Conservation (phyloP, 2,888 invertebrate species). For the Drosophila melanosoma region DNA sequence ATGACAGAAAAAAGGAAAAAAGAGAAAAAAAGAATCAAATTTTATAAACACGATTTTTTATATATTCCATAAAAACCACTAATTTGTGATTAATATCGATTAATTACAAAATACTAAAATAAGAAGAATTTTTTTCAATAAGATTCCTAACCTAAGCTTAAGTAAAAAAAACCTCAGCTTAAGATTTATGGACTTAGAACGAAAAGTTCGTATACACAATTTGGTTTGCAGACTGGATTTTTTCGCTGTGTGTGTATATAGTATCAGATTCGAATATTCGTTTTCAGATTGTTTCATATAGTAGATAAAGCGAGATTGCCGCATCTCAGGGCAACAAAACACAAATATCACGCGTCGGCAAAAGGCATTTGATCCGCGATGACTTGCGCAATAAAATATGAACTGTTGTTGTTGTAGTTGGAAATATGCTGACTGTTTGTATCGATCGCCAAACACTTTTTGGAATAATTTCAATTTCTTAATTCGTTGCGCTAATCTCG, state of each 20-base stretch:
- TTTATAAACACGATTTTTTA: not conserved
- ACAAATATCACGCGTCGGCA: conserved; percentile 72
- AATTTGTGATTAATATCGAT: not conserved
- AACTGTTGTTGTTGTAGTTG: conserved; percentile 26
- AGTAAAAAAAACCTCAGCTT: not conserved
- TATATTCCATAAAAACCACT: not conserved
- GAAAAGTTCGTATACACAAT: not conserved
- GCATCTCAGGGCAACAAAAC: conserved; percentile 36
- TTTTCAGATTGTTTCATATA: conserved; percentile 13
- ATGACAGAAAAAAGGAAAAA: not conserved
- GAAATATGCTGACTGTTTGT: conserved; percentile 75
- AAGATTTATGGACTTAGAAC: not conserved
- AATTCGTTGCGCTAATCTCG: conserved; percentile 83
- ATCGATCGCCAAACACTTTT: conserved; percentile 78
- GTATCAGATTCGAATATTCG: conserved; percentile 16
- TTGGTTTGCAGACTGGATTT: not conserved
- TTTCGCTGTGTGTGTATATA: not conserved
- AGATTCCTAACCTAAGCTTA: not conserved
- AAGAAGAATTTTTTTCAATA: not conserved
- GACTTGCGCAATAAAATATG: conserved; percentile 54
- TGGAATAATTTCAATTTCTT: conserved; percentile 82
- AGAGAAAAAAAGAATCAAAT: not conserved
- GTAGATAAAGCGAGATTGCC: conserved; percentile 41
- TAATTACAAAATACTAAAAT: not conserved
- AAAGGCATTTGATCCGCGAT: conserved; percentile 74